phyloP scores from a whole-genome alignment of 2,797 vertebrate genomes.

The Chelidonichthys spinosus region DNA sequence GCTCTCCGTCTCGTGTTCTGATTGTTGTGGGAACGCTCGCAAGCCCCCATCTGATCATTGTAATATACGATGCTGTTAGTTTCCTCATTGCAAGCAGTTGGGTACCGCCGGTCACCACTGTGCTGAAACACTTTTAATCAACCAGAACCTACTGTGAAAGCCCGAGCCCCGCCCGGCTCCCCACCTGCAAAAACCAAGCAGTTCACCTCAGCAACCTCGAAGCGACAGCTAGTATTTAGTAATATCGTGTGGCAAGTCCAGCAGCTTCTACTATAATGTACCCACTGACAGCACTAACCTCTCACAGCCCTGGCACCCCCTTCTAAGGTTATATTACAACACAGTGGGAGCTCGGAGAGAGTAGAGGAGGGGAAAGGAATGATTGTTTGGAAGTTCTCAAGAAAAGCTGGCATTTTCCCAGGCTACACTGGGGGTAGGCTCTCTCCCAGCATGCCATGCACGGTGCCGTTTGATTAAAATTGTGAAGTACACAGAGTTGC shows the following conservation, averaged over 20 bases:
- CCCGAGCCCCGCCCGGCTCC: constrained; percentile 65
- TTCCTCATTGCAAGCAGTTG: constrained; percentile 70
- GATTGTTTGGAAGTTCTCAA: constrained; percentile 81
- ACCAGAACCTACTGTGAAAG: constrained; percentile 75
- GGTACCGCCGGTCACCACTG: constrained; percentile 72
- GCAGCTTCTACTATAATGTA: constrained; percentile 78
- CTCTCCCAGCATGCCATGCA: constrained; percentile 79
- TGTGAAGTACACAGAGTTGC: constrained; percentile 62
- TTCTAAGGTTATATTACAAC: constrained; percentile 84
- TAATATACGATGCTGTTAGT: constrained; percentile 79
- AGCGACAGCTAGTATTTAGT: constrained; percentile 82
- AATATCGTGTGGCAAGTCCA: constrained; percentile 78
- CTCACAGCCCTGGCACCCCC: constrained; percentile 69
- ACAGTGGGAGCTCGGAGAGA: constrained; percentile 79
- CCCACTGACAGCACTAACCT: constrained; percentile 75
- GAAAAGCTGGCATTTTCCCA: constrained; percentile 83
- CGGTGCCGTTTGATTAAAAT: constrained; percentile 83
- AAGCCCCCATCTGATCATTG: constrained; percentile 64
- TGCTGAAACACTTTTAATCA: constrained; percentile 84
- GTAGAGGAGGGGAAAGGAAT: constrained; percentile 62
- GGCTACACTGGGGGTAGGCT: constrained; percentile 73
- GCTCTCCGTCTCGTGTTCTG: constrained; percentile 64
- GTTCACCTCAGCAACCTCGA: constrained; percentile 87
- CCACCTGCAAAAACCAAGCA: constrained; percentile 69
- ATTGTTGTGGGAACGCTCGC: constrained; percentile 75